Evolutionary conservation across 2,888 invertebrate genomes (phyloP).

Genomic region (Patella pellucida): DNA sequence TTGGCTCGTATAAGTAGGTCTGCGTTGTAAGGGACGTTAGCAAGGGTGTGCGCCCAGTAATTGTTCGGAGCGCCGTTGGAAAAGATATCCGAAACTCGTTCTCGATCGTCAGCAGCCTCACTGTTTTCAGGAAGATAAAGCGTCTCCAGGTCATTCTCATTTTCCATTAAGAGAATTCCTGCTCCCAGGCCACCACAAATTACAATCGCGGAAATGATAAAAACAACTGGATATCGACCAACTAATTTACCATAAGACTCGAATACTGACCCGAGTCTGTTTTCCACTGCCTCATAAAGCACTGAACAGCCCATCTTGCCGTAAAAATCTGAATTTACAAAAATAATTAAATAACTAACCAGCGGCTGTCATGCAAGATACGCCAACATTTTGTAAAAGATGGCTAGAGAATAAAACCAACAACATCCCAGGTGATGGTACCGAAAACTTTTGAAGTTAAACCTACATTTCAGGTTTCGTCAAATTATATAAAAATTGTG

Average conservation of each 20-base stretch:
- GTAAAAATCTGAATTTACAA: too few species aligned
- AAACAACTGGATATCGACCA: conserved; percentile 35
- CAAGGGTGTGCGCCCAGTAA: conserved; percentile 34
- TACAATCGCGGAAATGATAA: conserved; percentile 29
- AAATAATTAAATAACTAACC: too few species aligned
- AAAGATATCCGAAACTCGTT: conserved; percentile 32
- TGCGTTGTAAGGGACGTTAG: conserved; percentile 25
- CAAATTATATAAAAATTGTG: too few species aligned
- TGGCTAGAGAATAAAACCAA: too few species aligned
- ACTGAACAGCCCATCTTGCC: too few species aligned
- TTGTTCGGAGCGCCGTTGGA: conserved; percentile 34
- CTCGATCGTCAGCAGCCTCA: conserved; percentile 46
- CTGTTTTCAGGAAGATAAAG: conserved; percentile 55
- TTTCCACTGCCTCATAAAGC: too few species aligned
- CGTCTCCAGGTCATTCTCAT: conserved; percentile 44
- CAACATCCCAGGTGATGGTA: too few species aligned
- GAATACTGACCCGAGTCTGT: conserved; percentile 24
- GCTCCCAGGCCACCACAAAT: conserved; percentile 39
- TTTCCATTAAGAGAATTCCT: conserved; percentile 27
- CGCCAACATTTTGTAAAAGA: too few species aligned
- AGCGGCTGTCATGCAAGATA: too few species aligned
- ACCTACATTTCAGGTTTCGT: too few species aligned
- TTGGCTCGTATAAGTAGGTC: conserved; percentile 34
- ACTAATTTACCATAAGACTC: conserved; percentile 39
- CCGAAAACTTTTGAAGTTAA: too few species aligned